Conservation (phyloP, 2,113 vertebrate species). For the Poeciliopsis turrubarensis region DNA sequence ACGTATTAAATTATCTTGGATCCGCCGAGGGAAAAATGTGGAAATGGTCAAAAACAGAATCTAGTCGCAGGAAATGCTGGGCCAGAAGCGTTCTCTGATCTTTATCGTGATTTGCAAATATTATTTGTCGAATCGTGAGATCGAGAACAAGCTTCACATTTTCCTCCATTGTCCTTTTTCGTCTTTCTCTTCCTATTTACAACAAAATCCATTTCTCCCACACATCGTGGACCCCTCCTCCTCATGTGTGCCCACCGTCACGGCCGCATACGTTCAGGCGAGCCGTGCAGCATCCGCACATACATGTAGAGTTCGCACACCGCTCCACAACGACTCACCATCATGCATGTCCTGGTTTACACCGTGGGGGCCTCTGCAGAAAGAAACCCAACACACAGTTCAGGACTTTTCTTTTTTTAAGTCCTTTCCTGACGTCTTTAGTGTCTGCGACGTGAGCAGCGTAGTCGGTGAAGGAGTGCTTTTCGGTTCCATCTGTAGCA, state of each 20-base stretch:
- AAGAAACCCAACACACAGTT: not conserved
- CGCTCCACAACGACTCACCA: slow-evolving; percentile 47
- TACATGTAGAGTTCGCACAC: slow-evolving; percentile 55
- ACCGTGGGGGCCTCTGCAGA: slow-evolving; percentile 22
- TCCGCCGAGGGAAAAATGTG: too few relatives aligned
- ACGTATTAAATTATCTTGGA: too few relatives aligned
- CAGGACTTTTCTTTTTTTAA: not conserved
- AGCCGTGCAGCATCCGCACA: slow-evolving; percentile 39
- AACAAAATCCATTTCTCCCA: slow-evolving; percentile 51
- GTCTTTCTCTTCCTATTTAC: slow-evolving; percentile 32
- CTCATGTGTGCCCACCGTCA: slow-evolving; percentile 54
- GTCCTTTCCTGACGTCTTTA: not conserved
- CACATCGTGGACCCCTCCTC: slow-evolving; percentile 53
- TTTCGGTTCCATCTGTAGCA: slow-evolving; percentile 13
- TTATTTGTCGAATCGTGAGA: slow-evolving; percentile 7
- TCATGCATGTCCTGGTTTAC: slow-evolving; percentile 36
- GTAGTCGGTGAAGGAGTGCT: not conserved
- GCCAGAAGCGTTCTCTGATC: slow-evolving; percentile 9
- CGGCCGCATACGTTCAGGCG: slow-evolving; percentile 31
- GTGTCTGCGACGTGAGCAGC: not conserved
- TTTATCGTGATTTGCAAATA: not conserved
- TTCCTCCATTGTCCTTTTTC: slow-evolving; percentile 37
- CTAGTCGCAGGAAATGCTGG: too few relatives aligned
- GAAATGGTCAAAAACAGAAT: not conserved
- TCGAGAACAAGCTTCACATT: slow-evolving; percentile 61